These are phyloP conservation scores for Cryptus viduatorius DNA, from an alignment of 2,888 invertebrate genomes.

Conservation along the genomic window DNA sequence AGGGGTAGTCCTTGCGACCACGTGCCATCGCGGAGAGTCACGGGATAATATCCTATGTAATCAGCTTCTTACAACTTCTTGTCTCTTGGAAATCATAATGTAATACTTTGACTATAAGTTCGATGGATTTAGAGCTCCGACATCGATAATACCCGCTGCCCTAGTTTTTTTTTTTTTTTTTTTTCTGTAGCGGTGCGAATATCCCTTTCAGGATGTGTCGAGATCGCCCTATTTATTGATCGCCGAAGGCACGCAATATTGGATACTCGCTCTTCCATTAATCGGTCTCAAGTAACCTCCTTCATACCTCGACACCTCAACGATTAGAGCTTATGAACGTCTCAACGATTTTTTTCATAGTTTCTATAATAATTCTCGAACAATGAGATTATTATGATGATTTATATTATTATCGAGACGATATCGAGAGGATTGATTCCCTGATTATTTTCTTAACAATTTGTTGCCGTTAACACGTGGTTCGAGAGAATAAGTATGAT, in stretches of 20 bases:
- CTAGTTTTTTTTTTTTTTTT: not conserved
- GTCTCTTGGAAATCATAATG: not conserved
- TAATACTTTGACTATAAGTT: not conserved
- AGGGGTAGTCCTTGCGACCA: constrained; percentile 18
- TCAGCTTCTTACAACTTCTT: constrained; percentile 6
- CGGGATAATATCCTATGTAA: constrained; percentile 1
- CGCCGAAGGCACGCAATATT: not conserved
- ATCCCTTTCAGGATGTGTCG: not conserved
- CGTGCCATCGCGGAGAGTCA: constrained; percentile 10
- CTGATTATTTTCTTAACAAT: not conserved
- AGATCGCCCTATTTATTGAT: constrained; percentile 18
- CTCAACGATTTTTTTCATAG: not conserved
- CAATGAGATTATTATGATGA: not conserved
- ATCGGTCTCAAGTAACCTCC: not conserved
- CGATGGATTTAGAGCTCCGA: not conserved
- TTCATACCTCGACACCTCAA: not conserved
- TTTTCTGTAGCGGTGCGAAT: not conserved
- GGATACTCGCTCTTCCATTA: constrained; percentile 1
- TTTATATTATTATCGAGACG: not conserved
- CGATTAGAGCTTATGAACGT: not conserved
- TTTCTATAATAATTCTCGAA: not conserved
- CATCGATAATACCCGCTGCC: not conserved
- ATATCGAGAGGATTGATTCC: not conserved
- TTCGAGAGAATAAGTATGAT: constrained; percentile 99
- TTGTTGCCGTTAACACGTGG: constrained; percentile 89